Conservation (phyloP, 2,113 vertebrate genomes). For the Pteronura brasiliensis region DNA sequence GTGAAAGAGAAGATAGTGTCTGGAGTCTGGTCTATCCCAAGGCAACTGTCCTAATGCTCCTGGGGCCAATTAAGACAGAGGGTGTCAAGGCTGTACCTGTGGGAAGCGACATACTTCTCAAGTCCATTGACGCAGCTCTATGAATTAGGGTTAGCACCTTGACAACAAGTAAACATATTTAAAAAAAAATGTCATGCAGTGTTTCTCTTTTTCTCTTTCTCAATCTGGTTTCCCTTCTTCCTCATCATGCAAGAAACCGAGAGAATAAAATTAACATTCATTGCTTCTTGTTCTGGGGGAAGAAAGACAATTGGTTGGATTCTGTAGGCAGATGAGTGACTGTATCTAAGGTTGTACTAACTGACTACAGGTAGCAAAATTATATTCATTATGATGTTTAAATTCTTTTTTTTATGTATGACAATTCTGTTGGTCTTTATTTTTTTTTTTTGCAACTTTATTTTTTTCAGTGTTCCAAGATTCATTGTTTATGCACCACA, state of each 20-base stretch:
- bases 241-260: not conserved
- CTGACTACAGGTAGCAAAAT: not conserved
- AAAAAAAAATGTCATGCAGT: not conserved
- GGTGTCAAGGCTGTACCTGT: not conserved
- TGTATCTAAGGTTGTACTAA: not conserved
- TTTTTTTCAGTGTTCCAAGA: no score
- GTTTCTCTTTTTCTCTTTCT: not conserved
- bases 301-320: not conserved
- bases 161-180: not conserved
- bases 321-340: not conserved
- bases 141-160: not conserved
- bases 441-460: no score
- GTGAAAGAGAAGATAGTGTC: not conserved
- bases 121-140: not conserved
- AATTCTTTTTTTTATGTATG: not conserved
- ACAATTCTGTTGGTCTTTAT: no score
- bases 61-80: not conserved
- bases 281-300: not conserved
- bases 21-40: not conserved
- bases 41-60: not conserved
- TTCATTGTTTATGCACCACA: no score
- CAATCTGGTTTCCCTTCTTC: not conserved
- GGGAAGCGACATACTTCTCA: not conserved
- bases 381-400: not conserved
- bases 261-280: not conserved